Conservation (phyloP, 2,113 vertebrate species). For the Python bivittatus region DNA sequence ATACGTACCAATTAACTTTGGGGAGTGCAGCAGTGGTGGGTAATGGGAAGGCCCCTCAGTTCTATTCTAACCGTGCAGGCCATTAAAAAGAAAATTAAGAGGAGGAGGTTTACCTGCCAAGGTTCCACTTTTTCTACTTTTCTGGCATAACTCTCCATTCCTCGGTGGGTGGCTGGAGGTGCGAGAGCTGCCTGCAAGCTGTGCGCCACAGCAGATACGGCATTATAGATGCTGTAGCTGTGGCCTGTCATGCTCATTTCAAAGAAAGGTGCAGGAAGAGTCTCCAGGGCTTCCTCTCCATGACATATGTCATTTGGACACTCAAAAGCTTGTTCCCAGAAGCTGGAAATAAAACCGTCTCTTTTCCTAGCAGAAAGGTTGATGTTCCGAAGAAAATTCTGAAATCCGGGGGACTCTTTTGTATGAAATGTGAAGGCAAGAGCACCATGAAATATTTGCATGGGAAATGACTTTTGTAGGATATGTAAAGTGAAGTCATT, state of each 20-base stretch:
- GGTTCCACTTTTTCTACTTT: not conserved
- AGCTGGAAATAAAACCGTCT: not conserved
- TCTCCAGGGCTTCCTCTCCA: not conserved
- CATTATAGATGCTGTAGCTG: not conserved
- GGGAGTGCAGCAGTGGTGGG: no score
- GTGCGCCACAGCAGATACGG: not conserved
- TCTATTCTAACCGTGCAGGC: no score
- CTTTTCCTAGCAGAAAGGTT: not conserved
- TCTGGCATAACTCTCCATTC: not conserved
- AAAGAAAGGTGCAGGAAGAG: not conserved
- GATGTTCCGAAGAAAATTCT: not conserved
- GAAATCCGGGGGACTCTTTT: not conserved
- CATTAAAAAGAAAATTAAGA: no score
- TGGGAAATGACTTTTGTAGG: not conserved
- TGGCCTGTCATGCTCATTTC: slow-evolving; percentile 6
- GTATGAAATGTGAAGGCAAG: not conserved
- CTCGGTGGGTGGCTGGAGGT: not conserved
- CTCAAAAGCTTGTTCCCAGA: not conserved
- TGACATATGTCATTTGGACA: not conserved
- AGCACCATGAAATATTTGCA: not conserved
- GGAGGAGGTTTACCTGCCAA: not conserved
- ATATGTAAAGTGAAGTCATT: not conserved
- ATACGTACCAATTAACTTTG: no score
- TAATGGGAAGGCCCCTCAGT: no score
- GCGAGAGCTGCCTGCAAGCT: not conserved